A percentile compares a stretch with the other conserved stretches of the same genome.
Evolutionary conservation across 2,797 vertebrate genomes (phyloP).

Genomic region (Iguana delicatissima): DNA sequence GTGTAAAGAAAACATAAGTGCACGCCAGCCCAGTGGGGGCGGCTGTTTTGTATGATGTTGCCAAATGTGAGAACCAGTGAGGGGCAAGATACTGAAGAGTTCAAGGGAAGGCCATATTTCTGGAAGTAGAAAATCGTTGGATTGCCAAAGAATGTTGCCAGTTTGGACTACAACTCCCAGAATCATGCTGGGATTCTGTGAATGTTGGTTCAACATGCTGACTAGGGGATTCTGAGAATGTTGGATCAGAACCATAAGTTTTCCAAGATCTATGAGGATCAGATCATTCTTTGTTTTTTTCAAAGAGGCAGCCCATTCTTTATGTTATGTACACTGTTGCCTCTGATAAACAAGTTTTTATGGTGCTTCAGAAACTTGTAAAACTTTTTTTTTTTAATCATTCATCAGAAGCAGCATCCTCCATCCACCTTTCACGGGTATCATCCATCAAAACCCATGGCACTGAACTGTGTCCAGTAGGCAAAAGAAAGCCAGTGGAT

Average conservation of each 20-base stretch:
- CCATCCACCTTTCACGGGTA: not conserved
- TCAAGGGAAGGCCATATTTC: slow-evolving; percentile 32
- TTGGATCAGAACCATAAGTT: too few relatives aligned
- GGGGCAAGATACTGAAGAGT: slow-evolving; percentile 56
- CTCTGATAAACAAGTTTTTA: not conserved
- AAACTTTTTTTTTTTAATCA: not conserved
- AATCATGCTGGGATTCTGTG: too few relatives aligned
- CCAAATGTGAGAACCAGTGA: slow-evolving; percentile 65
- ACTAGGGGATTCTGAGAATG: too few relatives aligned
- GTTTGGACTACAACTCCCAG: not conserved
- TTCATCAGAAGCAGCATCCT: too few relatives aligned
- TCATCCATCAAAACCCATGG: not conserved
- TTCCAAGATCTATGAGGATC: too few relatives aligned
- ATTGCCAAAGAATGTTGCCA: slow-evolving; percentile 4
- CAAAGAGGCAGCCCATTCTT: too few relatives aligned
- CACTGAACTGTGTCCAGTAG: not conserved
- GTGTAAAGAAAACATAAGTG: slow-evolving; percentile 64
- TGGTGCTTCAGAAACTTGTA: not conserved
- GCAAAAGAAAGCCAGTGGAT: not conserved
- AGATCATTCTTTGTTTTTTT: too few relatives aligned
- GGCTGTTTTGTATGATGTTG: slow-evolving; percentile 62
- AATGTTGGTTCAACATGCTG: too few relatives aligned
- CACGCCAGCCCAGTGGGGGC: slow-evolving; percentile 73
- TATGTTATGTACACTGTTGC: not conserved
- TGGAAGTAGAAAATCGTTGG: not conserved